Evolutionary conservation across 2,113 vertebrate genomes (phyloP).

Genomic region (Centrocercus urophasianus): DNA sequence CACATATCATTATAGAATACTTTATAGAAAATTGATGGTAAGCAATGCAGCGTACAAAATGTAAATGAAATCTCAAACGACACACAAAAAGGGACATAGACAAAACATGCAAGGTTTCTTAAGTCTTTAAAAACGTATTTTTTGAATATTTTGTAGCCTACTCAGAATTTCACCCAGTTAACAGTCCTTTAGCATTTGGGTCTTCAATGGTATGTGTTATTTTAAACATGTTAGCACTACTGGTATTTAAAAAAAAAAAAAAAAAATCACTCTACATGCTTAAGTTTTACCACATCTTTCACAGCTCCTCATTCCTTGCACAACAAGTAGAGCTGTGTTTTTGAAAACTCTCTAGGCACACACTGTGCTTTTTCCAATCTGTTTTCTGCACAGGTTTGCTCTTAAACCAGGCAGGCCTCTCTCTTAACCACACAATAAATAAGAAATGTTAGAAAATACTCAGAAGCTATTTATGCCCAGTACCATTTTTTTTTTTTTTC

Average conservation of each 20-base stretch:
- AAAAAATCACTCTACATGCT: background rate
- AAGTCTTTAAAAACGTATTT: background rate
- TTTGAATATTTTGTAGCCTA: background rate
- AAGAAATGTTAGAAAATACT: background rate
- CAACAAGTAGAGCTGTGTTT: constrained; percentile 23
- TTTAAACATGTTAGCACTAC: constrained; percentile 8
- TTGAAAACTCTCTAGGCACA: constrained; percentile 15
- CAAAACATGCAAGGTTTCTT: background rate
- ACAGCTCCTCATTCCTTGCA: background rate
- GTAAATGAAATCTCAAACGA: background rate
- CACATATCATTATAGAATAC: background rate
- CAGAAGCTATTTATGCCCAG: constrained; percentile 2
- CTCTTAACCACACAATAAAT: background rate
- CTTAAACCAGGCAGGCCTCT: background rate
- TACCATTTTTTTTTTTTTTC: background rate
- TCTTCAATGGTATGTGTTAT: background rate
- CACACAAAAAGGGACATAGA: background rate
- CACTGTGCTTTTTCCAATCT: background rate
- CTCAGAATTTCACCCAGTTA: background rate
- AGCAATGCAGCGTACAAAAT: background rate
- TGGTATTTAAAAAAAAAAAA: background rate
- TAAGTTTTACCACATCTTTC: background rate
- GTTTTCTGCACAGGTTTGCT: background rate
- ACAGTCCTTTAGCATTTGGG: background rate
- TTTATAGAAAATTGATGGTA: background rate